Base-by-base conservation (phyloP, 2,113 vertebrate species). In the Zapornia atra region DNA sequence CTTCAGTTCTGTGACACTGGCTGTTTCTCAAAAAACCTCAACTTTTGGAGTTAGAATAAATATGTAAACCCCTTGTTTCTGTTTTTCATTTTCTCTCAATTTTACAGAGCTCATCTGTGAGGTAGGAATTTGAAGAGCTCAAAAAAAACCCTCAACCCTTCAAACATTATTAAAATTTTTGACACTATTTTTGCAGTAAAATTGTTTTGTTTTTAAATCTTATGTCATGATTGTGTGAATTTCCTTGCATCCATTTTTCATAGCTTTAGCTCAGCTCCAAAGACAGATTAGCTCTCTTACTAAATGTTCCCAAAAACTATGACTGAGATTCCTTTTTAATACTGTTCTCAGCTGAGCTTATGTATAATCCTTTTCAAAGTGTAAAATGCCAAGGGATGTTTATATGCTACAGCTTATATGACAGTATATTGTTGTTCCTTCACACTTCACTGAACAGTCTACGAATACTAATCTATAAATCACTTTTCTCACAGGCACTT, bases 301-400 rank as follows among this genome's bases (percentile, higher is more conserved):
- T 94, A 90, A 96, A 85, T 68, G 56, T 66, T 88, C 77, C 82
- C 79, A 24, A 91, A 86, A 96, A 95, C 73, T 94, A 89, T 91
- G 86, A 92, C 92, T 92, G 92, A 89, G 85, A 95, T 86, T 96
- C 76, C 59, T 95, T 96, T 95, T 94, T 94, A 97, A 97, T 94
- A 59, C 90, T 93, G 34, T 91, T 94, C 94, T 95, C 88, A 82
- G 89, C 82, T 81, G 51, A 92, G 92, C 85, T 95, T 96, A 86
- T 70, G 77, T 89, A 94, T 96, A 96, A 97, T 94, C 89, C 91
- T 96, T 94, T 96, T 93, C 91, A 91, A 91, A 97, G 85, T 90
- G 88, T 92, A 94, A 96, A 97, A 97, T 95, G 92, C 93, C 95
- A 90, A 86, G 68, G 89, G 93, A 87, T 97, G 94, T 96, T 97